These are phyloP conservation scores for Helogale parvula DNA, from an alignment of 2,113 vertebrate genomes.

Conservation along the genomic window DNA sequence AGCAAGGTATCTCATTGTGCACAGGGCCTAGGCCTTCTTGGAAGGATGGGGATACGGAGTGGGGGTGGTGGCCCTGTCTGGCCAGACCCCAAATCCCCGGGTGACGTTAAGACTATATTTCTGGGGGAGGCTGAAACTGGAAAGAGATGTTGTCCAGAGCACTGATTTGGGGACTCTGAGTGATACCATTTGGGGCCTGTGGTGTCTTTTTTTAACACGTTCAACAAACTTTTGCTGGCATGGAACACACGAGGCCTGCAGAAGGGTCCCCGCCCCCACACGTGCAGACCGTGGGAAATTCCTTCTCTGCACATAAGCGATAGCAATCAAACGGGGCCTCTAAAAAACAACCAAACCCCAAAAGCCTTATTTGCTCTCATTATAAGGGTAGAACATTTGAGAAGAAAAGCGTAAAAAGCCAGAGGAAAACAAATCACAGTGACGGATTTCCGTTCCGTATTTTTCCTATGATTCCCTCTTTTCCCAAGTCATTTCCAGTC, in stretches of 20 bases:
- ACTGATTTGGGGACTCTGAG: neutral
- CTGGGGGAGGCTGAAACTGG: neutral
- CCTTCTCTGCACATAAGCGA: neutral
- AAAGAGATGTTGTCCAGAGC: neutral
- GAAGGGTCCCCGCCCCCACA: neutral
- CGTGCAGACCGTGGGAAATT: neutral
- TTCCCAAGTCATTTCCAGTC: conserved; percentile 66
- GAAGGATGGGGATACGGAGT: neutral
- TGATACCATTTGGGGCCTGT: neutral
- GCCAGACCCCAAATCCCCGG: neutral
- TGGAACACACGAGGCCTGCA: neutral
- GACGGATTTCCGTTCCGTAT: conserved; percentile 57
- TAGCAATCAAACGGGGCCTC: neutral
- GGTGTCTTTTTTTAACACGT: neutral
- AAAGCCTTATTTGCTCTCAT: neutral
- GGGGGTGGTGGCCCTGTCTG: neutral
- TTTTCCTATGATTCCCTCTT: conserved; percentile 64
- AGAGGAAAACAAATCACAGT: neutral
- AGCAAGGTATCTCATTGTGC: neutral
- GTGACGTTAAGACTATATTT: neutral
- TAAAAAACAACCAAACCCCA: neutral
- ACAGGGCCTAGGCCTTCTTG: neutral
- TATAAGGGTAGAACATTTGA: neutral
- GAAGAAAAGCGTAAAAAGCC: neutral
- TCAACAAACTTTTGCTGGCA: neutral